Evolutionary conservation across 2,797 vertebrate species (phyloP), one percentile per base, ranked within the genome.

Genomic region (Crenichthys baileyi): DNA sequence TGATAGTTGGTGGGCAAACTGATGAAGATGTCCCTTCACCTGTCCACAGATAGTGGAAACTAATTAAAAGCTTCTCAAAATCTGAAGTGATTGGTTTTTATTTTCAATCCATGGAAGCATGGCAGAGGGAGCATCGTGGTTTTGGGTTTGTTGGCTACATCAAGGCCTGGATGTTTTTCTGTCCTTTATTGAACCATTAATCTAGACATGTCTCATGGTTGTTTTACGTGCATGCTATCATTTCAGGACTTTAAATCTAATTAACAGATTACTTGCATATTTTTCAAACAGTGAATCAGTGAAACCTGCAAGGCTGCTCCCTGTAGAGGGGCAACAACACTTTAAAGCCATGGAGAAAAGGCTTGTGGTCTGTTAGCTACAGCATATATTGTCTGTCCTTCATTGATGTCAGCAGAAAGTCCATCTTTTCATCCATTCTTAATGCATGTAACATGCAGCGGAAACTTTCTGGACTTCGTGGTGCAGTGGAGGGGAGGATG

Each of bases 381-480:
- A 72, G 51, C 2, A n/a, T 12, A 20, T 56, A 48, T 80, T 70
- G 50, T 51, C 67, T 41, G 0, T 11, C 48, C 26, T 11, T 74
- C 22, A 22, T 84, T 84, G 81, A 83, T 72, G 5, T 13, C 0
- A 3, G 50, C 0, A 24, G 44, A 76, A 60, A 75, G 1, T 7
- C 4, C 51, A 79, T 84, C 73, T n/a, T n/a, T n/a, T n/a, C n/a
- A n/a, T n/a, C n/a, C n/a, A 8, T 70, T 55, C 76, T 56, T 56
- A 76, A 76, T 36, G 7, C 7, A 11, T 70, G 67, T 70, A 26
- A 70, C 12, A 26, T 70, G 24, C 24, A 26, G 22, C 24, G n/a
- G 39, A 24, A 24, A 12, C 22, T 15, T 68, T 44, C 5, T 13
- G 63, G 18, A 0, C 22, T 31, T 67, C 2, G 18, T 16, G 12